Evolutionary conservation across 2,797 vertebrate species (phyloP).

Genomic region (Clarias fuscus): DNA sequence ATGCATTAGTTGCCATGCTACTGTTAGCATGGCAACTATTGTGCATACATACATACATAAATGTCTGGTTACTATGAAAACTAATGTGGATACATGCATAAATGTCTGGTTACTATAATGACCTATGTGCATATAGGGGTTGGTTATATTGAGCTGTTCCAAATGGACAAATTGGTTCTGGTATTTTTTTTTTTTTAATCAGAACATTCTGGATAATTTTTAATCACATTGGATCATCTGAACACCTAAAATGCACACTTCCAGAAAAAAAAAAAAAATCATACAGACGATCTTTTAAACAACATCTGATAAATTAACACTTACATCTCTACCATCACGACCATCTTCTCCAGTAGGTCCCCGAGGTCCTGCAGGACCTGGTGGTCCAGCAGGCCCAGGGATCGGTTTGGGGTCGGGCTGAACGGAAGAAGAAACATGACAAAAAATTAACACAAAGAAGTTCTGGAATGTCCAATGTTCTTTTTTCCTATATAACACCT

Average conservation of each 20-base stretch:
- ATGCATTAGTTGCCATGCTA: too few relatives aligned
- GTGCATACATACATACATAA: not conserved
- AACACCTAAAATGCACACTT: too few relatives aligned
- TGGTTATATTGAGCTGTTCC: not conserved
- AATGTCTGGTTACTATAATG: not conserved
- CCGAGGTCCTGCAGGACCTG: constrained; percentile 72
- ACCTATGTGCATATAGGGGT: too few relatives aligned
- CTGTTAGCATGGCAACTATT: not conserved
- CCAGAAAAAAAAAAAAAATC: too few relatives aligned
- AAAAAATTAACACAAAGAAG: constrained; percentile 28
- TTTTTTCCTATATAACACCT: not conserved
- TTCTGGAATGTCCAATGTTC: not conserved
- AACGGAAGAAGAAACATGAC: constrained; percentile 30
- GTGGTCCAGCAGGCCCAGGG: constrained; percentile 73
- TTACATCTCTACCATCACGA: constrained; percentile 79
- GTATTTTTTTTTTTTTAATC: too few relatives aligned
- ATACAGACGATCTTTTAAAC: too few relatives aligned
- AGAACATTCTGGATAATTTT: too few relatives aligned
- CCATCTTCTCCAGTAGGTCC: constrained; percentile 75
- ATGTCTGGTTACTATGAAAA: not conserved
- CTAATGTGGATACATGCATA: not conserved
- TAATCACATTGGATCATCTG: too few relatives aligned
- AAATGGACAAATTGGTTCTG: not conserved
- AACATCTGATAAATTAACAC: constrained; percentile 23
- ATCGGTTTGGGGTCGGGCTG: constrained; percentile 75